These are phyloP conservation scores for Ochropacha duplaris DNA, from an alignment of 2,888 invertebrate species.

Conservation along the genomic window DNA sequence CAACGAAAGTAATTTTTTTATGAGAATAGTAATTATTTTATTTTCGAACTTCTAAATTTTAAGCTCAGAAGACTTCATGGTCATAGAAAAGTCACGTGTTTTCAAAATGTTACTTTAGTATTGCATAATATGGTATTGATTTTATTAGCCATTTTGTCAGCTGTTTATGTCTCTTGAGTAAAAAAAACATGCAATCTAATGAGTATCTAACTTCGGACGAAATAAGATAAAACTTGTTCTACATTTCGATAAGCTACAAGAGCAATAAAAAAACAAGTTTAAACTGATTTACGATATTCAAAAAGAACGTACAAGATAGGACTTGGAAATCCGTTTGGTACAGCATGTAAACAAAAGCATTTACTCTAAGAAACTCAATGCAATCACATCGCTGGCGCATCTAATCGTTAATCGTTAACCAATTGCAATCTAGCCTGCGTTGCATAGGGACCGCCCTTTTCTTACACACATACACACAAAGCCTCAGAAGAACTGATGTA, in stretches of 20 bases:
- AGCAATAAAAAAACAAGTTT: not conserved
- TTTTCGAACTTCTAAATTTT: conserved; percentile 18
- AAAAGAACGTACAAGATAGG: conserved; percentile 3
- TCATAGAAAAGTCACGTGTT: not conserved
- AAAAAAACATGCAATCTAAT: not conserved
- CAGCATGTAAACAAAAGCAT: conserved; percentile 38
- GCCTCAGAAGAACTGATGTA: not conserved
- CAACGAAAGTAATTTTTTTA: conserved; percentile 47
- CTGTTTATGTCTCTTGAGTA: no score
- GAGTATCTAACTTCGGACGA: not conserved
- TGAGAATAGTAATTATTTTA: conserved; percentile 46
- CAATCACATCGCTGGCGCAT: conserved; percentile 49
- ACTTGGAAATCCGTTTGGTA: conserved; percentile 20
- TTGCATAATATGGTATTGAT: no score
- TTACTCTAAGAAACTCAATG: conserved; percentile 37
- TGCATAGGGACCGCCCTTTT: conserved; percentile 32
- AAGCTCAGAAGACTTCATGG: not conserved
- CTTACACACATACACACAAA: conserved; percentile 7
- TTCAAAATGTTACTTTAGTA: not conserved
- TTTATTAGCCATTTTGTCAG: not conserved
- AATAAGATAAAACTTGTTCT: not conserved
- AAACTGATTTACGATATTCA: not conserved
- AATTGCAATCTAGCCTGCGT: conserved; percentile 52
- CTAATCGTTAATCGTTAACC: conserved; percentile 68
- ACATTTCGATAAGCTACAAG: not conserved